phyloP scores from a whole-genome alignment of 2,797 vertebrate genomes.

The Micromesistius poutassou region DNA sequence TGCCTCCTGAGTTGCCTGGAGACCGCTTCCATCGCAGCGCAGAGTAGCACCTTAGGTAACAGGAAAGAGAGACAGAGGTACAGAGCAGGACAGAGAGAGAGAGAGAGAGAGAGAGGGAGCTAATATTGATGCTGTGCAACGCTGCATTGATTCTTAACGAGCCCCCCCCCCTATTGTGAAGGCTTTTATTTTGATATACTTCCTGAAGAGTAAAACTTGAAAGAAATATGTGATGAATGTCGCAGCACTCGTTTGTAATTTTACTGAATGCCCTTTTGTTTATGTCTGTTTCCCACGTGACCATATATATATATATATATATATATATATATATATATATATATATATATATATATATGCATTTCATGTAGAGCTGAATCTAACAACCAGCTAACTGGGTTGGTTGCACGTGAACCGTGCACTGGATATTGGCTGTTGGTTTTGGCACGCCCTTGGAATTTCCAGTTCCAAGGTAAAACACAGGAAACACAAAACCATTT shows the following conservation, averaged over 20 bases:
- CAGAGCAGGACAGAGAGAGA: neutral
- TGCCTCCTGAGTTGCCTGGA: conserved; percentile 52
- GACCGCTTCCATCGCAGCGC: conserved; percentile 44
- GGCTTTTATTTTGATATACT: neutral
- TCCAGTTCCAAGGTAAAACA: neutral
- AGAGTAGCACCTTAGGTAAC: conserved; percentile 39
- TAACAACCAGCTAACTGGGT: neutral
- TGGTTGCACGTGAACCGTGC: neutral
- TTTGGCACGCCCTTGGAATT: neutral
- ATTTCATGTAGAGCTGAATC: neutral
- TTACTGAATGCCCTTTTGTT: too few species aligned
- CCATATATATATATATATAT: neutral
- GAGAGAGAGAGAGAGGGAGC: too few species aligned
- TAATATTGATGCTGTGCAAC: neutral
- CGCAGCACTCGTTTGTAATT: too few species aligned
- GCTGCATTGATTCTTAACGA: neutral
- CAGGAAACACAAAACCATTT: neutral
- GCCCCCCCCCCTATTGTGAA: too few species aligned
- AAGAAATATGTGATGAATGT: too few species aligned
- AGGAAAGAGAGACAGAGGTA: conserved; percentile 10
- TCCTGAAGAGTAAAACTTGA: too few species aligned
- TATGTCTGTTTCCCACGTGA: neutral
- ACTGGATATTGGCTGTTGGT: conserved; percentile 6
- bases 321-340: too few species aligned
- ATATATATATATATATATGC: neutral